Evolutionary conservation across 2,888 invertebrate genomes (phyloP), one percentile per base, ranked within the genome.

Genomic region (Temnothorax rugatulus): DNA sequence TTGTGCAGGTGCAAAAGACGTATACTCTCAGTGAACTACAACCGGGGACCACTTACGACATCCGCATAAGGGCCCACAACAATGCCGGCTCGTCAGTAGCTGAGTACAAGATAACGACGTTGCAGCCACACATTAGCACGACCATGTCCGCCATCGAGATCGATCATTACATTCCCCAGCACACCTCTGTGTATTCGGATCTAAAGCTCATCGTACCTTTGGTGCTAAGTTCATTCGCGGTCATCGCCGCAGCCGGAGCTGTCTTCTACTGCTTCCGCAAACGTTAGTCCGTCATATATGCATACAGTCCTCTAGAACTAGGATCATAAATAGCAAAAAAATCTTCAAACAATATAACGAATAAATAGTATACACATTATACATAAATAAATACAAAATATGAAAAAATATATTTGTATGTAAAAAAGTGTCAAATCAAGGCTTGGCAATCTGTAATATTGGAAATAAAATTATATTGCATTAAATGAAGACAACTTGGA

Each of bases 61-160:
- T 96, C 29, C 95, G 95, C 82, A 94, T 96, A 57, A 95, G 95
- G 0, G 98, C 98, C 0, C 97, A 97, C 94, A 98, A 98, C 95
- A 98, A 98, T 94, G 98, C 98, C 0, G 98, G 98, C 0, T 97
- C 97, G 86, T 97, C 97, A 1, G 96, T 97, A 68, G 98, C 98
- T 0, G 95, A 97, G 15, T 98, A 98, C 93, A 98, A 98, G 95
- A 97, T 98, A 94, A 97, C 98, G 44, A 98, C 98, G 1, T 96
- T 98, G 86, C 97, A 97, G 8, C 95, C 97, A 21, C 96, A 96
- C 92, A 97, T 97, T 94, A 97, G 98, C 97, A 95, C 91, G 34
- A 90, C 93, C 7, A 88, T 93, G 59, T 92, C 94, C 15, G 91
- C 92, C 25, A 91, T 94, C 69, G 94, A 95, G 87, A 93, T 94